phyloP scores from a whole-genome alignment of 1,140 invertebrate species.

The Drosophila funebris region DNA sequence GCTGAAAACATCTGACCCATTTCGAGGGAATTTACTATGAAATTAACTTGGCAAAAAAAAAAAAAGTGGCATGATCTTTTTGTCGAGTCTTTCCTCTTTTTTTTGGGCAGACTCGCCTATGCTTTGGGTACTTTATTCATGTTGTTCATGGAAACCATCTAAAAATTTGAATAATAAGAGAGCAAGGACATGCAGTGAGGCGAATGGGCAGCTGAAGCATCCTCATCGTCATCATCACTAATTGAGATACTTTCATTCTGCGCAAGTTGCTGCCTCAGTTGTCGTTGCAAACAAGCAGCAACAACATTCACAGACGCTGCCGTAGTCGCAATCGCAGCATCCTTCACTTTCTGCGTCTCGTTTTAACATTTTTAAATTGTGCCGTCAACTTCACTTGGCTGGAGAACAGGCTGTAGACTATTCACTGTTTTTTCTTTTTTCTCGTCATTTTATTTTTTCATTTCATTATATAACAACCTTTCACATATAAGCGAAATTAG shows the following conservation, averaged over 20 bases:
- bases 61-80: constrained; percentile 23
- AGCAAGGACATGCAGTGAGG: constrained; percentile 11
- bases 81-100: neutral
- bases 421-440: neutral
- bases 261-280: constrained; percentile 9
- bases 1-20: constrained; percentile 48
- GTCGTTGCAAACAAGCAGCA: constrained; percentile 16
- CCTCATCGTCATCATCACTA: constrained; percentile 44
- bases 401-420: neutral
- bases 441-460: neutral
- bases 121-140: neutral
- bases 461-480: constrained; percentile 47
- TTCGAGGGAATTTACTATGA: constrained; percentile 23
- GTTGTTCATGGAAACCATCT: neutral
- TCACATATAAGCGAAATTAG: constrained; percentile 53
- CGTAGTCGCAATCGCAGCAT: neutral
- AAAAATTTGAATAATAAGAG: constrained; percentile 19
- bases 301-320: neutral
- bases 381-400: constrained; percentile 36
- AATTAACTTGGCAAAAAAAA: constrained; percentile 9
- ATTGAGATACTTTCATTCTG: constrained; percentile 60
- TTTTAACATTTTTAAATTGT: constrained; percentile 42
- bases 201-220: neutral
- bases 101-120: neutral
- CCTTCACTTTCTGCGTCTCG: constrained; percentile 7